These are phyloP conservation scores for Coptotermes formosanus DNA, from an alignment of 1,140 invertebrate species.

Conservation along the genomic window DNA sequence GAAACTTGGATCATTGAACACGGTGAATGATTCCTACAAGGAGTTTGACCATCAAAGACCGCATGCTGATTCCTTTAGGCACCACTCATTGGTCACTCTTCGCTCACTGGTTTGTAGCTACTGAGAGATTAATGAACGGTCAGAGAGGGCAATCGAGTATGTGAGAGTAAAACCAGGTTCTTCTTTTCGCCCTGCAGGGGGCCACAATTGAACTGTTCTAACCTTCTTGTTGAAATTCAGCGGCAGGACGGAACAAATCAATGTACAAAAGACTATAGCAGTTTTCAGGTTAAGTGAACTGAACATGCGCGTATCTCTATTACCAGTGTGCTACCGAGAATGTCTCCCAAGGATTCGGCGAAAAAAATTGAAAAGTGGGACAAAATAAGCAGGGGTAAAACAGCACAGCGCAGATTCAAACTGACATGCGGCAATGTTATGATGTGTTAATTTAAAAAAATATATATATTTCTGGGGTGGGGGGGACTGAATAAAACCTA, in stretches of 20 bases:
- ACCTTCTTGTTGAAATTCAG: not conserved
- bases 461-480: too few species aligned
- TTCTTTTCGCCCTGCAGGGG: not conserved
- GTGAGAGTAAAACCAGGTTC: not conserved
- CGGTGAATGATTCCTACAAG: not conserved
- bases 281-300: not conserved
- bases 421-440: too few species aligned
- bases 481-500: too few species aligned
- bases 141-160: not conserved
- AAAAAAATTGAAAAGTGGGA: too few species aligned
- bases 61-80: not conserved
- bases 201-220: not conserved
- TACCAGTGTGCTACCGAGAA: too few species aligned
- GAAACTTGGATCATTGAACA: conserved; percentile 4
- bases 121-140: too few species aligned
- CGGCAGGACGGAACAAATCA: not conserved
- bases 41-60: not conserved
- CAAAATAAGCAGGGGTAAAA: too few species aligned
- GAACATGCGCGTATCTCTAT: too few species aligned
- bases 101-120: not conserved
- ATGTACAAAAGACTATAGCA: not conserved
- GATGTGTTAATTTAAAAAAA: too few species aligned
- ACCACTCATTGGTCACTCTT: not conserved
- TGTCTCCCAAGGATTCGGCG: too few species aligned
- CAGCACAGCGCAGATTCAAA: too few species aligned